phyloP scores from a whole-genome alignment of 1,140 invertebrate genomes.

The Drosophila ananassae region DNA sequence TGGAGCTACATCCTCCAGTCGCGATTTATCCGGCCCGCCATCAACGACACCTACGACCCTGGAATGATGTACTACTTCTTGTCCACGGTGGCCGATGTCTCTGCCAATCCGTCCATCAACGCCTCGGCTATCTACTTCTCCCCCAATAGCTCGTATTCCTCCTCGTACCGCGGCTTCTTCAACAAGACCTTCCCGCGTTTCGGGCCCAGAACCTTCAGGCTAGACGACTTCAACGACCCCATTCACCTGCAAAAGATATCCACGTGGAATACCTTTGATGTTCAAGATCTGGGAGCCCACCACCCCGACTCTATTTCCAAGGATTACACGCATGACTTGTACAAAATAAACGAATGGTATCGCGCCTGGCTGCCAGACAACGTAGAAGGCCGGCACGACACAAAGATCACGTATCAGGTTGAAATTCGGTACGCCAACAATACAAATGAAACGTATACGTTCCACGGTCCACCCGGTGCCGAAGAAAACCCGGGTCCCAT shows the following conservation, averaged over 20 bases:
- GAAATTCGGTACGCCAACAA: slow-evolving; percentile 97
- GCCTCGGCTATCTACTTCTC: slow-evolving; percentile 97
- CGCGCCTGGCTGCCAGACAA: slow-evolving; percentile 94
- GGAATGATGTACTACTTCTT: slow-evolving; percentile 99
- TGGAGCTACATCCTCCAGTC: slow-evolving; percentile 98
- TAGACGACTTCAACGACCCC: slow-evolving; percentile 97
- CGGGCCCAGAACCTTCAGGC: slow-evolving; percentile 95
- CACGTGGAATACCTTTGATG: slow-evolving; percentile 94
- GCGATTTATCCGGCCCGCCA: slow-evolving; percentile 93
- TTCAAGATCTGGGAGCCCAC: slow-evolving; percentile 93
- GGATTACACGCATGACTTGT: slow-evolving; percentile 96
- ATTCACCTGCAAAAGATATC: slow-evolving; percentile 96
- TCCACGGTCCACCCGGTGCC: slow-evolving; percentile 95
- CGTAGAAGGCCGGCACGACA: slow-evolving; percentile 92
- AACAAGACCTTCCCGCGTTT: slow-evolving; percentile 98
- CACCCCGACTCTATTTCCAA: slow-evolving; percentile 88
- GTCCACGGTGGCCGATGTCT: slow-evolving; percentile 97
- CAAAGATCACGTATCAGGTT: slow-evolving; percentile 96
- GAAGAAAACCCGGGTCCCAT: slow-evolving; percentile 96
- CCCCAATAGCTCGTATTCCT: slow-evolving; percentile 96
- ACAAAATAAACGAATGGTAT: slow-evolving; percentile 97
- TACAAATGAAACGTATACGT: slow-evolving; percentile 97
- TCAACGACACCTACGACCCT: slow-evolving; percentile 96
- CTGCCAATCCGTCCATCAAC: slow-evolving; percentile 96
- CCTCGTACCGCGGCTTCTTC: slow-evolving; percentile 97